Percentiles rank a stretch among this genome's conserved stretches.
Conservation (phyloP, 2,113 vertebrate species). For the Hippocampus abdominalis region DNA sequence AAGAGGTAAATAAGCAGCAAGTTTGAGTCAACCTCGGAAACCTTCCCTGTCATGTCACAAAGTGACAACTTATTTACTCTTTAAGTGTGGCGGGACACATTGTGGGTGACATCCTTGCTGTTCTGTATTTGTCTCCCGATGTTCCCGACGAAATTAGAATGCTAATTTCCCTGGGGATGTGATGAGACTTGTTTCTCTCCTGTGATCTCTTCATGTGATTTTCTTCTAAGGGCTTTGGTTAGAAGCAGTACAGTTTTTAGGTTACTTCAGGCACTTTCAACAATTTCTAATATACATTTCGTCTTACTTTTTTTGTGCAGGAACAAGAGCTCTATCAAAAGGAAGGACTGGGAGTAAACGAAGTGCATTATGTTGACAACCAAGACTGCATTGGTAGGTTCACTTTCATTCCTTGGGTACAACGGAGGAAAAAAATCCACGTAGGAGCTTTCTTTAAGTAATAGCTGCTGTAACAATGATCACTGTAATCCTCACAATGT, state of each 20-base stretch:
- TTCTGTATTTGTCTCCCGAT: conserved; percentile 7
- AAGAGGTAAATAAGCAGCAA: conserved; percentile 82
- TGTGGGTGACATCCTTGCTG: conserved; percentile 9
- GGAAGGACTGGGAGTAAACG: conserved; percentile 94
- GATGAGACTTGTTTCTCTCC: conserved; percentile 38
- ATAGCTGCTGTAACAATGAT: background rate
- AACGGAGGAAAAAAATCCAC: background rate
- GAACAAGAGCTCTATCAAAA: conserved; percentile 98
- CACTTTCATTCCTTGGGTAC: background rate
- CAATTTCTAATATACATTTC: background rate
- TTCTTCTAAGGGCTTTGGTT: conserved; percentile 50
- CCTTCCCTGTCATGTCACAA: conserved; percentile 23
- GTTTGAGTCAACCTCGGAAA: conserved; percentile 28
- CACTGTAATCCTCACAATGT: background rate
- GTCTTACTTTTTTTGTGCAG: conserved; percentile 63
- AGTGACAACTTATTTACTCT: conserved; percentile 16
- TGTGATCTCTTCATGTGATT: conserved; percentile 51
- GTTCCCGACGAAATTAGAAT: conserved; percentile 46
- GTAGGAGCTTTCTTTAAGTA: background rate
- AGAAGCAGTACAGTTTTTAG: conserved; percentile 23
- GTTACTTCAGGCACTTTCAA: conserved; percentile 1
- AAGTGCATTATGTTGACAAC: conserved; percentile 98
- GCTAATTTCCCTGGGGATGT: conserved; percentile 57
- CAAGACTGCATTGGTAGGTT: conserved; percentile 95
- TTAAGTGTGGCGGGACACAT: background rate